phyloP scores from a whole-genome alignment of 92 coral and sea anemone species.

The Heteractis magnifica region DNA sequence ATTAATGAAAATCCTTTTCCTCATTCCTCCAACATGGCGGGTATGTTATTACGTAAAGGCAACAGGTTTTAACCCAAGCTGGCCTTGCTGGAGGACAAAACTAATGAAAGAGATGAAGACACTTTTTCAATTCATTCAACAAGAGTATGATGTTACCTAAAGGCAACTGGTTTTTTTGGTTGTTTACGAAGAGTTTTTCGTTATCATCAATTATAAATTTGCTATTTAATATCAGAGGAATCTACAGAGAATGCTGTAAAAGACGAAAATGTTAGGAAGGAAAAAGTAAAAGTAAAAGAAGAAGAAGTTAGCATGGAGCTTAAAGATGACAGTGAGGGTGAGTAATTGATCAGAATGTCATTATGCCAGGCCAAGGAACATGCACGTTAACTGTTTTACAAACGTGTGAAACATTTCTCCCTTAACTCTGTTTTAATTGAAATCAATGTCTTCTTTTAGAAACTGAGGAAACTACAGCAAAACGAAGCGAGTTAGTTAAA shows the following conservation, averaged over 20 bases:
- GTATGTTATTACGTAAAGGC: no score
- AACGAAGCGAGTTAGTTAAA: constrained; percentile 27
- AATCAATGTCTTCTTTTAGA: constrained; percentile 11
- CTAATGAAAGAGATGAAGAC: no score
- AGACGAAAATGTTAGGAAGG: constrained; percentile 24
- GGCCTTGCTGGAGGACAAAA: no score
- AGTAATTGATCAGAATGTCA: not conserved
- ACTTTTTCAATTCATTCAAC: no score
- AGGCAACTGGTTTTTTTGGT: not conserved
- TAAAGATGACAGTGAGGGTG: not conserved
- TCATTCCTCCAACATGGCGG: no score
- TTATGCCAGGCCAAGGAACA: no score
- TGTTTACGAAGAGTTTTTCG: not conserved
- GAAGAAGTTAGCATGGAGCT: not conserved
- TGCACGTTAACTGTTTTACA: not conserved
- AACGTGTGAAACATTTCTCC: not conserved
- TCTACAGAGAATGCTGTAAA: constrained; percentile 49
- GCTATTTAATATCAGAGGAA: constrained; percentile 20
- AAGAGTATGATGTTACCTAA: no score
- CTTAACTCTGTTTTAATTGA: not conserved
- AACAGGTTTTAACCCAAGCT: no score
- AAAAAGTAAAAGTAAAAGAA: constrained; percentile 17
- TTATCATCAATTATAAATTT: not conserved
- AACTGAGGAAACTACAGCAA: constrained; percentile 18
- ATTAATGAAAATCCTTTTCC: no score